Conservation (phyloP, 2,888 invertebrate species). For the Eilema caniola region DNA sequence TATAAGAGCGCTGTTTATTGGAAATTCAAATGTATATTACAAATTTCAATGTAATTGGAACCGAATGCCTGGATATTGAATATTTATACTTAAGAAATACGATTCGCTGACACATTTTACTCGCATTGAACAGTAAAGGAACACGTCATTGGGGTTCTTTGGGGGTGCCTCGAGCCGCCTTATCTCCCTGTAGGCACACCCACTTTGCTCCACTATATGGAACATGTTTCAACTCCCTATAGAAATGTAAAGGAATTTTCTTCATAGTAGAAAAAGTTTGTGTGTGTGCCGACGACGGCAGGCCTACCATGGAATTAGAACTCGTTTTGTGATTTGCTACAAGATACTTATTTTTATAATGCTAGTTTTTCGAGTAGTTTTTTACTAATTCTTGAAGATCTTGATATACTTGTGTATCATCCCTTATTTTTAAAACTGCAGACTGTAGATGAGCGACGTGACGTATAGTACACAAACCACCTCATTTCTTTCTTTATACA, state of each 20-base stretch:
- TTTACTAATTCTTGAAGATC: no score
- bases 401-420: not conserved
- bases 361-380: no score
- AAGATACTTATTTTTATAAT: no score
- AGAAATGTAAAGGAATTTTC: constrained; percentile 2
- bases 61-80: constrained; percentile 21
- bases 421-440: not conserved
- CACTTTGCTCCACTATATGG: not conserved
- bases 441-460: rapidly evolving
- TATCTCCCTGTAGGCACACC: not conserved
- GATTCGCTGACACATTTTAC: constrained; percentile 46
- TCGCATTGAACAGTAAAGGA: constrained; percentile 45
- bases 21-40: constrained; percentile 10
- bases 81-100: constrained; percentile 35
- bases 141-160: constrained; percentile 40
- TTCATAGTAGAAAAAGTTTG: not conserved
- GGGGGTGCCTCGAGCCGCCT: not conserved
- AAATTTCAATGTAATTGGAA: constrained; percentile 23
- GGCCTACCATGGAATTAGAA: not conserved
- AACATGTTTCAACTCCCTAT: not conserved
- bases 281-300: not conserved
- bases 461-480: not conserved
- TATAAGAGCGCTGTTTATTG: not conserved
- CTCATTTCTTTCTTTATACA: not conserved
- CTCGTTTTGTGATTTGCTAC: not conserved